Conservation (phyloP, 1,140 invertebrate species). For the Rhysida immarginata region DNA sequence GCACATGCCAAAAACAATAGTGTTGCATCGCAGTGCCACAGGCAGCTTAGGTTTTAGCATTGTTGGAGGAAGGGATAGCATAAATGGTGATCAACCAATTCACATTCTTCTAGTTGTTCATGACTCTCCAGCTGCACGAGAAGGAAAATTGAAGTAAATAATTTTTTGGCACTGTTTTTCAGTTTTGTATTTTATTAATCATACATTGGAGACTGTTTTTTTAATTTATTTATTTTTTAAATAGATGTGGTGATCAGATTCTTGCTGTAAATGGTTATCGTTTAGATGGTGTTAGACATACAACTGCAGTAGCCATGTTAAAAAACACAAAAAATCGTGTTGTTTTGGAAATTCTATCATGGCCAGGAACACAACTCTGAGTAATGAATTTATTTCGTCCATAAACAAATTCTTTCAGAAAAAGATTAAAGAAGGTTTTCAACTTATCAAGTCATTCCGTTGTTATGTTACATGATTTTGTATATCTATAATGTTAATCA, state of each 20-base stretch:
- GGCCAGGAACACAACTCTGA: conserved; percentile 26
- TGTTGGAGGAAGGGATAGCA: conserved; percentile 34
- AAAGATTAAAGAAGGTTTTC: too few relatives aligned
- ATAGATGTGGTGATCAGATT: conserved; percentile 36
- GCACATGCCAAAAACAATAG: conserved; percentile 33
- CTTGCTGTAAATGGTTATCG: conserved; percentile 35
- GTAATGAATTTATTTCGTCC: too few relatives aligned
- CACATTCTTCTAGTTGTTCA: conserved; percentile 37
- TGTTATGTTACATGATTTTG: too few relatives aligned
- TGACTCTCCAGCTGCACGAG: conserved; percentile 34
- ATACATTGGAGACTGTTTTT: neutral
- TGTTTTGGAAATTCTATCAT: conserved; percentile 32
- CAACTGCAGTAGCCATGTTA: conserved; percentile 32
- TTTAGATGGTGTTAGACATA: conserved; percentile 32
- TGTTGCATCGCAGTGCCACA: conserved; percentile 27
- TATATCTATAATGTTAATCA: too few relatives aligned
- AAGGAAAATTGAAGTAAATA: conserved; percentile 30
- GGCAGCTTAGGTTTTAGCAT: conserved; percentile 37
- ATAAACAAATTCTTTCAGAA: too few relatives aligned
- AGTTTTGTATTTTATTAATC: neutral
- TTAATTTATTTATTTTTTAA: neutral
- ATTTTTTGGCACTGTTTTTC: neutral
- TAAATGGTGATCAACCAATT: conserved; percentile 31
- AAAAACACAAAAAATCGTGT: conserved; percentile 33
- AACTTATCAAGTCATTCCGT: too few relatives aligned